These are phyloP conservation scores for Periophthalmodon schlosseri DNA, from an alignment of 2,113 vertebrate species.

Conservation along the genomic window DNA sequence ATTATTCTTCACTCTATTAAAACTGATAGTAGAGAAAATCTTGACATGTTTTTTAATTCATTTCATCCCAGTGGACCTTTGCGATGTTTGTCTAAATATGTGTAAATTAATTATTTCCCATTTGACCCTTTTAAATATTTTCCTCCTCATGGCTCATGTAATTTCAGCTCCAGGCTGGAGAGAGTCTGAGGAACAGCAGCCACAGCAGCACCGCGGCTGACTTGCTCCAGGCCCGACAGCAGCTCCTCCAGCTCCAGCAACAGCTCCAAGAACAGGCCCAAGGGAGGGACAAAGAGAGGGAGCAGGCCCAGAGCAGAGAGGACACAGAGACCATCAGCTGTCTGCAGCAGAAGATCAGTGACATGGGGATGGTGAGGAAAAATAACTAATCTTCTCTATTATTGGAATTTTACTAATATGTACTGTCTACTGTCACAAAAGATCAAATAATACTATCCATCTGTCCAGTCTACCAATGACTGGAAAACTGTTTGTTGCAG, in stretches of 20 bases:
- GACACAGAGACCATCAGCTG: constrained; percentile 72
- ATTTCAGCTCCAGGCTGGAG: constrained; percentile 90
- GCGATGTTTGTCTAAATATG: background rate
- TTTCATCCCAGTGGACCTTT: no score
- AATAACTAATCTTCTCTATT: background rate
- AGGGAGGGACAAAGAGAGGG: background rate
- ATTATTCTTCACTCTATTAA: no score
- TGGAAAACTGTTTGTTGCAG: background rate
- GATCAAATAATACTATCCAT: background rate
- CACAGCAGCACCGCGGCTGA: constrained; percentile 91
- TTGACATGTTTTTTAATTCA: no score
- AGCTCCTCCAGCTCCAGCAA: constrained; percentile 86
- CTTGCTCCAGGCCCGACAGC: constrained; percentile 89
- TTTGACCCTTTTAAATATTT: background rate
- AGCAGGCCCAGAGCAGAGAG: constrained; percentile 71
- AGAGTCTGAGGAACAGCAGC: constrained; percentile 89
- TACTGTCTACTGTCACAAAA: background rate
- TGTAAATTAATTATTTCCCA: background rate
- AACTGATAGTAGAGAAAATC: no score
- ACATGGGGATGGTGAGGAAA: constrained; percentile 79
- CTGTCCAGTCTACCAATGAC: background rate
- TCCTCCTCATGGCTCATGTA: background rate
- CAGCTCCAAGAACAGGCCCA: constrained; percentile 79
- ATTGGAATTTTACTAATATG: background rate
- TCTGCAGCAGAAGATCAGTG: constrained; percentile 78